Evolutionary conservation across 2,113 vertebrate genomes (phyloP).

Genomic region (Hoplias malabaricus): DNA sequence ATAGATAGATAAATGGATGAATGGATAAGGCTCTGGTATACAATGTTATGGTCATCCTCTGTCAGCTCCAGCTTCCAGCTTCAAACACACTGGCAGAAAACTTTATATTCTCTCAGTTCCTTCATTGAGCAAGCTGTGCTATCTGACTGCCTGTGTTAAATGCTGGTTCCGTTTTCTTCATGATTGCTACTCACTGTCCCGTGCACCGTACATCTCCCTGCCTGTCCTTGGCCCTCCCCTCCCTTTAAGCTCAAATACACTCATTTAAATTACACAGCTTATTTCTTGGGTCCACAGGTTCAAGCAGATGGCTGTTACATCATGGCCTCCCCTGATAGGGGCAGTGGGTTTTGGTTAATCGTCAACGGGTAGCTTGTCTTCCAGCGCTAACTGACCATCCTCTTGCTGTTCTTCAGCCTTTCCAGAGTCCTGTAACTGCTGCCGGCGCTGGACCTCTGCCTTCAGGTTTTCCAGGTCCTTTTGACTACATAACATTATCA

Average conservation of each 20-base stretch:
- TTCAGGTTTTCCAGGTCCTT: slow-evolving; percentile 98
- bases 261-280: slow-evolving; percentile 61
- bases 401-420: slow-evolving; percentile 75
- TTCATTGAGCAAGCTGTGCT: slow-evolving; percentile 35
- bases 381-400: slow-evolving; percentile 64
- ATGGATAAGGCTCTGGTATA: slow-evolving; percentile 73
- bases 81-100: slow-evolving; percentile 39
- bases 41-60: slow-evolving; percentile 68
- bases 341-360: slow-evolving; percentile 62
- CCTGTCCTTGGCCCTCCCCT: slow-evolving; percentile 50
- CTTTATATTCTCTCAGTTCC: slow-evolving; percentile 31
- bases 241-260: slow-evolving; percentile 57
- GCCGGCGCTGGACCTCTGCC: slow-evolving; percentile 92
- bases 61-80: slow-evolving; percentile 55
- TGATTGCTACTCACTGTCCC: slow-evolving; percentile 48
- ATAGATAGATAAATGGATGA: slow-evolving; percentile 1
- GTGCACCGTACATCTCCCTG: slow-evolving; percentile 54
- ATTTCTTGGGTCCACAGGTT: slow-evolving; percentile 66
- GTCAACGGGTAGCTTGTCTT: slow-evolving; percentile 69
- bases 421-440: slow-evolving; percentile 88
- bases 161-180: slow-evolving; percentile 49
- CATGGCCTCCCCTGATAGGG: slow-evolving; percentile 51
- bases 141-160: slow-evolving; percentile 57
- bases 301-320: slow-evolving; percentile 60
- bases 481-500: slow-evolving; percentile 74